Base-by-base conservation (phyloP, 2,113 vertebrate species). In the Coregonus clupeaformis region DNA sequence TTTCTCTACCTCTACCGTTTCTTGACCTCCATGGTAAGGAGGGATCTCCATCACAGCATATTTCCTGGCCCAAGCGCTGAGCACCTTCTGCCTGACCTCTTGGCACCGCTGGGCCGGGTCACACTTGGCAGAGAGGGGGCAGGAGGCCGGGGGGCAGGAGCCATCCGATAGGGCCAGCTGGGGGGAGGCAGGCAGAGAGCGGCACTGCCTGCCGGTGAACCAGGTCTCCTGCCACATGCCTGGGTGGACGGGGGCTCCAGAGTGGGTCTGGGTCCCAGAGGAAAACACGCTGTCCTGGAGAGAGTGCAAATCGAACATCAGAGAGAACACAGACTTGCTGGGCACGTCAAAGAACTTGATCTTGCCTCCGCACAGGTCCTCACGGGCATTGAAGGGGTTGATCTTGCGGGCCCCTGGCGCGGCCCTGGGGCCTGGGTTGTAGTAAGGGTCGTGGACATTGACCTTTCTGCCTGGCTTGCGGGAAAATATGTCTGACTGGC, bases 361-460 rank as follows among this genome's bases (percentile, higher is more conserved):
- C 86, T 97, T 98, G 27, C 98, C 98, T 0, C 98, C 97, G 6
- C 96, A 97, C 75, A 99, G 93, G 88, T 99, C 98, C 87, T 99
- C 96, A 1, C 97, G 93, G 74, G 98, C 95, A 25, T 82, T 98
- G 87, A 99, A 99, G 16, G 98, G 98, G 88, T 99, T 99, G 66
- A 99, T 89, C 90, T 98, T 99, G 52, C 86, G 91, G 20, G 77
- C 77, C 73, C 89, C 92, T 72, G 86, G 84, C 0, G 85, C 86
- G 1, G 78, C 59, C 79, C 86, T 92, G 47, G 75, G 25, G 4
- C 70, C 92, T 25, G 96, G 96, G 3, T 88, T 92, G 32, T 97
- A 98, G 82, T 97, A 95, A 0, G 97, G 96, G 84, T 99, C 97
- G 82, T 95, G 95, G 77, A 98, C 95, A 0, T 94, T 98, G 63